Percentiles rank a stretch among this genome's conserved stretches.
Evolutionary conservation across 2,797 vertebrate genomes (phyloP).

Genomic region (Tragopan temminckii): DNA sequence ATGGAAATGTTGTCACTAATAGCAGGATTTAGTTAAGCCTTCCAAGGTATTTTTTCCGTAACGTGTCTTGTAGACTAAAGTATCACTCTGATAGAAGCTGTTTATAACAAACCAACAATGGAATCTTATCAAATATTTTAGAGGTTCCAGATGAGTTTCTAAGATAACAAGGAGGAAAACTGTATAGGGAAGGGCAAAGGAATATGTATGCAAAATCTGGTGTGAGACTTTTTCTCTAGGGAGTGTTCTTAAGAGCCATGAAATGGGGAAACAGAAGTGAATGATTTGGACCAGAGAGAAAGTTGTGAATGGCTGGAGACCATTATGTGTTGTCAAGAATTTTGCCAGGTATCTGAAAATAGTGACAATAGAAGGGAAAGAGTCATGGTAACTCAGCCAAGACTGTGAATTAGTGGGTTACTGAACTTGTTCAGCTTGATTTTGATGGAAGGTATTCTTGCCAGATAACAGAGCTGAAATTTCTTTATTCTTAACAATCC

Average conservation of each 20-base stretch:
- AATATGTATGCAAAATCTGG: not conserved
- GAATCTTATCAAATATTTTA: not conserved
- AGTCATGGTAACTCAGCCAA: not conserved
- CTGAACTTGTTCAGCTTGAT: not conserved
- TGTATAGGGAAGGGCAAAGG: not conserved
- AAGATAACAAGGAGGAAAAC: not conserved
- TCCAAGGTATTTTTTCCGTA: not conserved
- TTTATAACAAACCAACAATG: not conserved
- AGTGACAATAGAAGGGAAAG: not conserved
- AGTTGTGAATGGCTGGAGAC: not conserved
- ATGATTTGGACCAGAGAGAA: not conserved
- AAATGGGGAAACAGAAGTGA: not conserved
- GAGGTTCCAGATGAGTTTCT: not conserved
- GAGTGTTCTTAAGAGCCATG: not conserved
- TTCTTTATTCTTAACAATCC: not conserved
- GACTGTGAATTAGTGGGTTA: not conserved
- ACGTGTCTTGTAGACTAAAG: not conserved
- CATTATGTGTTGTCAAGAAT: not conserved
- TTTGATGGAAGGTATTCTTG: not conserved
- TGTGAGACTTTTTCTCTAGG: not conserved
- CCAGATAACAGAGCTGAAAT: not conserved
- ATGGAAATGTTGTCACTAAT: not conserved
- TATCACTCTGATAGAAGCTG: not conserved
- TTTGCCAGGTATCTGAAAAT: not conserved
- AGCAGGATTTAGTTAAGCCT: not conserved